phyloP scores from a whole-genome alignment of 2,113 vertebrate species.

The Eurypyga helias region DNA sequence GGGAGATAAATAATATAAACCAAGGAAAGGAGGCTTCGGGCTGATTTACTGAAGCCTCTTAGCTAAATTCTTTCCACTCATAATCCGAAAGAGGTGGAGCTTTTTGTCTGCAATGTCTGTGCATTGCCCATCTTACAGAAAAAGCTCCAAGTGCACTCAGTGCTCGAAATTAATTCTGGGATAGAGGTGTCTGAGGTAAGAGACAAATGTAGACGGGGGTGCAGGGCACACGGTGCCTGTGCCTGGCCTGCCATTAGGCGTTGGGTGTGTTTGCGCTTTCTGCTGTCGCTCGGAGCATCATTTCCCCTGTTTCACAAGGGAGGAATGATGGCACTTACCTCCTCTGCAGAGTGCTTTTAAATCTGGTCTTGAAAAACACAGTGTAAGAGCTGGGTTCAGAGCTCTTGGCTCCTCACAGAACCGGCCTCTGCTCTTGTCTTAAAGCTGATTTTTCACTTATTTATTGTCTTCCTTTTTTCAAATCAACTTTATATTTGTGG shows the following conservation, averaged over 20 bases:
- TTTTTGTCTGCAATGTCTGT: not conserved
- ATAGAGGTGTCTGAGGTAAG: not conserved
- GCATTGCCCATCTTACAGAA: not conserved
- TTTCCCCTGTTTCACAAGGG: not conserved
- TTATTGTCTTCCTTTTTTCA: not conserved
- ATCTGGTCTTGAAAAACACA: not conserved
- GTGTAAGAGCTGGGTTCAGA: not conserved
- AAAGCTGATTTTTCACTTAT: not conserved
- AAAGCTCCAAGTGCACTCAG: not conserved
- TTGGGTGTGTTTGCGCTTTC: not conserved
- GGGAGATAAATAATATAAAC: slow-evolving; percentile 57
- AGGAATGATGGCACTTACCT: not conserved
- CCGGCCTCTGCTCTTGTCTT: not conserved
- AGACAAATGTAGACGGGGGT: not conserved
- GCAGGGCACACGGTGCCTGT: not conserved
- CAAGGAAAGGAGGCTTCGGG: not conserved
- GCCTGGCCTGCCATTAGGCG: not conserved
- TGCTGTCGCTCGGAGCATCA: not conserved
- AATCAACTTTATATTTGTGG: not conserved
- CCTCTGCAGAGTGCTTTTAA: not conserved
- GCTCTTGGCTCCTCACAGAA: not conserved
- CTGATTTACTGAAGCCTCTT: slow-evolving; percentile 60
- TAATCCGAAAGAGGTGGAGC: slow-evolving; percentile 12
- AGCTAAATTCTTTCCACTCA: slow-evolving; percentile 61
- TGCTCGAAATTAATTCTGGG: not conserved